Evolutionary conservation across 1,140 invertebrate genomes (phyloP).

Genomic region (Zelostemma sp.): DNA sequence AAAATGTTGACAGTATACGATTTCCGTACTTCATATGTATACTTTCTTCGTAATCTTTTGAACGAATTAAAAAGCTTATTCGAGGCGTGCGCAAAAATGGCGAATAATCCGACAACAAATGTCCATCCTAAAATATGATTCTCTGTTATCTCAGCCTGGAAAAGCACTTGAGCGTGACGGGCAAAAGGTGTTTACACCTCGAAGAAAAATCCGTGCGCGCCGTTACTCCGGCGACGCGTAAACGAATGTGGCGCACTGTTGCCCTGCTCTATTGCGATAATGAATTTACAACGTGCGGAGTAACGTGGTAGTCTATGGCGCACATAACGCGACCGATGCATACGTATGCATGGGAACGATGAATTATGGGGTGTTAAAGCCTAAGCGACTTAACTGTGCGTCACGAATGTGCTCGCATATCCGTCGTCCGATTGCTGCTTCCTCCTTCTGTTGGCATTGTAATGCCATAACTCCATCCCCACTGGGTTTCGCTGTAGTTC

Average conservation of each 20-base stretch:
- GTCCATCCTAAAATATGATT: too few relatives aligned
- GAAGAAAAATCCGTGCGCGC: conserved; percentile 35
- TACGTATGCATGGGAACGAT: conserved; percentile 49
- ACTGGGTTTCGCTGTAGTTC: conserved; percentile 25
- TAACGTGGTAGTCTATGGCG: conserved; percentile 17
- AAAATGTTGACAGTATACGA: too few relatives aligned
- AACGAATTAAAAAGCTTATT: too few relatives aligned
- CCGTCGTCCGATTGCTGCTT: conserved; percentile 37
- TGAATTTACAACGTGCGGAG: conserved; percentile 37
- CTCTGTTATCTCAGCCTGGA: conserved; percentile 17
- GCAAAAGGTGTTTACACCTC: conserved; percentile 24
- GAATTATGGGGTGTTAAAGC: conserved; percentile 65
- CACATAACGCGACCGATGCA: conserved; percentile 41
- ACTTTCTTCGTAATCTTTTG: too few relatives aligned
- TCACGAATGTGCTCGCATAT: conserved; percentile 47
- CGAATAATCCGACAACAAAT: too few relatives aligned
- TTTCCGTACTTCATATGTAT: too few relatives aligned
- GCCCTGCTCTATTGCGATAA: conserved; percentile 46
- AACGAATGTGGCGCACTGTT: conserved; percentile 27
- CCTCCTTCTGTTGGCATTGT: conserved; percentile 38
- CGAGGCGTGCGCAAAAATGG: too few relatives aligned
- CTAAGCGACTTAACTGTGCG: conserved; percentile 55
- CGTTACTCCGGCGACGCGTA: conserved; percentile 41
- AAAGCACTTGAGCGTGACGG: conserved; percentile 34
- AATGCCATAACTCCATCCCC: conserved; percentile 39